A percentile compares a stretch with the other conserved stretches of the same genome.
Conservation (phyloP, 2,888 invertebrate genomes). For the Carpatolechia fugitivella region DNA sequence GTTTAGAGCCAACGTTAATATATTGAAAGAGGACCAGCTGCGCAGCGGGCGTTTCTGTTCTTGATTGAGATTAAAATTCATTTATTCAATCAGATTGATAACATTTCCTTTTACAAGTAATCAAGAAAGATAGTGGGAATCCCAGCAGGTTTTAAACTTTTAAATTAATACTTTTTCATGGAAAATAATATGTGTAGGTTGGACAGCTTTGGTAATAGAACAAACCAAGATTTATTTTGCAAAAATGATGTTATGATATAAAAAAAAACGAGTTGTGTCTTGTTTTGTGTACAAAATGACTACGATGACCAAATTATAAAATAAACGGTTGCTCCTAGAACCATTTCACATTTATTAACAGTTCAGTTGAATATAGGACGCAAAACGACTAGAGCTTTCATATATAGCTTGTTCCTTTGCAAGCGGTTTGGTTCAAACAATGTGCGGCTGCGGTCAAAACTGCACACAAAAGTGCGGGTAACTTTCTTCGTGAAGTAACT, state of each 20-base stretch:
- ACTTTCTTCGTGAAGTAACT: conserved; percentile 12
- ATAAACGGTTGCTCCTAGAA: too few relatives aligned
- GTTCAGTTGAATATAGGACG: too few relatives aligned
- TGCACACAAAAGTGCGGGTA: background rate
- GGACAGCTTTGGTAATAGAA: too few relatives aligned
- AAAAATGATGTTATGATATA: too few relatives aligned
- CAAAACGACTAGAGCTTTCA: too few relatives aligned
- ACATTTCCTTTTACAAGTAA: background rate
- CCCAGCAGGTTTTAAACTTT: background rate
- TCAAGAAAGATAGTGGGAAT: background rate
- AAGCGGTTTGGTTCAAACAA: background rate
- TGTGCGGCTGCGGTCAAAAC: background rate
- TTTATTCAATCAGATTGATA: conserved; percentile 11
- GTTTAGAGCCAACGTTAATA: too few relatives aligned
- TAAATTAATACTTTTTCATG: background rate
- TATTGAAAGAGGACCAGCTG: conserved; percentile 1
- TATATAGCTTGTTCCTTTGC: too few relatives aligned
- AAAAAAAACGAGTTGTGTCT: too few relatives aligned
- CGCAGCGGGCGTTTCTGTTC: background rate
- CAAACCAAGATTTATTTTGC: too few relatives aligned
- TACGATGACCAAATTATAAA: too few relatives aligned
- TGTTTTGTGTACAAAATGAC: too few relatives aligned
- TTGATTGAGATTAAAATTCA: conserved; percentile 14
- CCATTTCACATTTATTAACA: too few relatives aligned
- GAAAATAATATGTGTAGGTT: background rate